These are phyloP conservation scores for Formica selysi DNA, from an alignment of 1,140 invertebrate species.

Conservation along the genomic window DNA sequence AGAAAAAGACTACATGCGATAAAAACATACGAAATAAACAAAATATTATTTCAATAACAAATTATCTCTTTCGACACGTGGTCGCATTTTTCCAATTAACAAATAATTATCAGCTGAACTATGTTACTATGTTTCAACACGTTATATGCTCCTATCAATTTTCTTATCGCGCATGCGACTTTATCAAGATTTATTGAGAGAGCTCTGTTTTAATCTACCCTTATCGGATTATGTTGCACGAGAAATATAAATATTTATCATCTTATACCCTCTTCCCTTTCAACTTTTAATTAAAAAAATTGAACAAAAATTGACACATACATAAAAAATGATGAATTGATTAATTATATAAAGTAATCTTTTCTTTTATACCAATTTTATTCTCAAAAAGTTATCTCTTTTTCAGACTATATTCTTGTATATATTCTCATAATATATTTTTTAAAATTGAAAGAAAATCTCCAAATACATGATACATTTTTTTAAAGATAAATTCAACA, in stretches of 20 bases:
- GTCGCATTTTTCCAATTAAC: background rate
- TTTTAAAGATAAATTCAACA: background rate
- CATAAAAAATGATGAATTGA: background rate
- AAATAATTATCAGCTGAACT: background rate
- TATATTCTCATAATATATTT: background rate
- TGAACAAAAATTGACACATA: background rate
- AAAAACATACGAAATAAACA: background rate
- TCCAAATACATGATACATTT: background rate
- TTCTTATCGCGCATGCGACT: background rate
- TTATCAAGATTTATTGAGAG: background rate
- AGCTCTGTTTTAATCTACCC: background rate
- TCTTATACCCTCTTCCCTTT: background rate
- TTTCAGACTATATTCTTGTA: background rate
- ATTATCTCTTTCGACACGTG: background rate
- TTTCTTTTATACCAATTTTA: background rate
- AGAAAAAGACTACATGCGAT: background rate
- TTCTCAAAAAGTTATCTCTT: background rate
- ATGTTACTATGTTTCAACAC: no score
- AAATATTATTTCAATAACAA: constrained; percentile 5
- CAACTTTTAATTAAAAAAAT: background rate
- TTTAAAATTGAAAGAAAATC: background rate
- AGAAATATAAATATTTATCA: background rate
- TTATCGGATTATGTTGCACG: background rate
- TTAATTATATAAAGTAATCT: background rate
- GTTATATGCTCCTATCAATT: background rate